Percentiles rank a stretch among this genome's conserved stretches.
phyloP scores from a whole-genome alignment of 2,113 vertebrate genomes.

The Mesembrinibis cayennensis region DNA sequence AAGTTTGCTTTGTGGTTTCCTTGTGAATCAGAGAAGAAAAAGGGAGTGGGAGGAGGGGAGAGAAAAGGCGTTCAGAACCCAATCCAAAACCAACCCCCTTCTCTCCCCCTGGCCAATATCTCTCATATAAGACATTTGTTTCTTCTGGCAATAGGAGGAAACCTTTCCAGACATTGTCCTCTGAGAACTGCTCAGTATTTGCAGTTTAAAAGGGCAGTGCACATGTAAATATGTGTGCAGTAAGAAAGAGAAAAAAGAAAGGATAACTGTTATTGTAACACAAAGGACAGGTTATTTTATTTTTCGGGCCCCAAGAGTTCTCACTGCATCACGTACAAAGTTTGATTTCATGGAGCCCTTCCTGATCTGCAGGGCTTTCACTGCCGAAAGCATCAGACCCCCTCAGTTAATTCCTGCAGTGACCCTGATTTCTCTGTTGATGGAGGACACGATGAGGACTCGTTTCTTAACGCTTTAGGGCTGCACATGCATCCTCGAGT shows the following conservation, averaged over 20 bases:
- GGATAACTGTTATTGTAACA: background rate
- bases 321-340: background rate
- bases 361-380: background rate
- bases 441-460: background rate
- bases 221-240: background rate
- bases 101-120: background rate
- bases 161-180: conserved; percentile 40
- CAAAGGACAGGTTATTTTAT: background rate
- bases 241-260: background rate
- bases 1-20: conserved; percentile 56
- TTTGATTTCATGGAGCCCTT: background rate
- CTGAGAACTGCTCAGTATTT: background rate
- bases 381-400: background rate
- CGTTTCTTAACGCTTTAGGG: background rate
- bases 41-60: conserved; percentile 17
- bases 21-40: conserved; percentile 43
- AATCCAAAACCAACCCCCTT: background rate
- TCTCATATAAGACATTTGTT: conserved; percentile 31
- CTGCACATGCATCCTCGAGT: background rate
- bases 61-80: background rate
- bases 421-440: background rate
- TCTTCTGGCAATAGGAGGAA: conserved; percentile 38
- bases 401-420: background rate
- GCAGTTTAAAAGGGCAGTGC: background rate
- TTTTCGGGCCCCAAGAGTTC: background rate